These are phyloP conservation scores for Phalera bucephala DNA, from an alignment of 2,888 invertebrate genomes.

Conservation along the genomic window DNA sequence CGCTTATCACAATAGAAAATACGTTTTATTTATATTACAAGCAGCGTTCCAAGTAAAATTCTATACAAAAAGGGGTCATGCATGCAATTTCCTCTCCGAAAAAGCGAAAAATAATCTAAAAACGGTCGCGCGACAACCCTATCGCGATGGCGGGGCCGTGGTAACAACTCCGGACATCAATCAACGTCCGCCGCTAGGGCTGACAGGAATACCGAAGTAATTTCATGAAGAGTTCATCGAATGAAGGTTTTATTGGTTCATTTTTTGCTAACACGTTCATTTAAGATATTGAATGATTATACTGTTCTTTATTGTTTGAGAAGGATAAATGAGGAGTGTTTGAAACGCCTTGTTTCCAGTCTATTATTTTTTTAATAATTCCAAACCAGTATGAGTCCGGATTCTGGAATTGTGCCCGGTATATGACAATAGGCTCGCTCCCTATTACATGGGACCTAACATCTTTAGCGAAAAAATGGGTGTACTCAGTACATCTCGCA, in stretches of 20 bases:
- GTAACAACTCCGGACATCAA: slow-evolving; percentile 56
- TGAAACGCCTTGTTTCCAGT: no score
- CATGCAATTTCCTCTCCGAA: slow-evolving; percentile 35
- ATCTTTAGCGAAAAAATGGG: no score
- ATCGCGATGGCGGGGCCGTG: slow-evolving; percentile 53
- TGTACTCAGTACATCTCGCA: no score
- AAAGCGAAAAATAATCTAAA: slow-evolving; percentile 43
- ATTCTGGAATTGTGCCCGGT: no score
- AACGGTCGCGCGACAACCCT: slow-evolving; percentile 46
- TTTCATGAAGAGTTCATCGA: slow-evolving; percentile 38
- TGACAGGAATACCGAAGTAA: slow-evolving; percentile 24
- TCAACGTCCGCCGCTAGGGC: slow-evolving; percentile 48
- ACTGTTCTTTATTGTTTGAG: background rate
- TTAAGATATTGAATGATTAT: no score
- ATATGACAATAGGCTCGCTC: no score
- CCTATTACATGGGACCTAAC: no score
- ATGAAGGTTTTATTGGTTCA: slow-evolving; percentile 29
- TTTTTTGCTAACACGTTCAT: no score
- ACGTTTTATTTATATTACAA: background rate
- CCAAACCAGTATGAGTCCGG: no score
- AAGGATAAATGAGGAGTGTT: no score
- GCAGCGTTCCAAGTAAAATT: slow-evolving; percentile 8
- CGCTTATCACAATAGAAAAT: background rate
- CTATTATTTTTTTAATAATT: no score
- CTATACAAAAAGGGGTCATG: slow-evolving; percentile 33